Percentiles rank a stretch among this genome's conserved stretches.
Evolutionary conservation across 2,113 vertebrate genomes (phyloP).

Genomic region (Dasyprocta punctata): DNA sequence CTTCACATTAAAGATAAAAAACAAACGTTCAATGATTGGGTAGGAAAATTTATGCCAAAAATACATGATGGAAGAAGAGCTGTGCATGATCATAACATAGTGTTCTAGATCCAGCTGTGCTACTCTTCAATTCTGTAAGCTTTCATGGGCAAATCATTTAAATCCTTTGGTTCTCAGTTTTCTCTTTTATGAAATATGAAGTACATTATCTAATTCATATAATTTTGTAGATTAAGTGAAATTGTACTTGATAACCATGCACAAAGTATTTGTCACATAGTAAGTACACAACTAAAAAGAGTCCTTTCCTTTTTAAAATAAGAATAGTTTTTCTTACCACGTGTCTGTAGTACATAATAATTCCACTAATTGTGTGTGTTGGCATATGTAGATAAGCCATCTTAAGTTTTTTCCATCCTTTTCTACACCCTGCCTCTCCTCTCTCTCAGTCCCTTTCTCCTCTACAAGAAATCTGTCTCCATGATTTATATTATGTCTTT

Average conservation of each 20-base stretch:
- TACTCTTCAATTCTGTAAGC: neutral
- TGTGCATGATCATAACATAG: neutral
- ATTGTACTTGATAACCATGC: neutral
- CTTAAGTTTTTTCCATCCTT: neutral
- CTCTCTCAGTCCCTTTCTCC: neutral
- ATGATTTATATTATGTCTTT: neutral
- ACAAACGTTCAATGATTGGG: neutral
- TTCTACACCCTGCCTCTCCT: neutral
- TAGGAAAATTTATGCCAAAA: neutral
- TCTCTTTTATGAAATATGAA: neutral
- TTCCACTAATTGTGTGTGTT: neutral
- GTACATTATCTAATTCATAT: neutral
- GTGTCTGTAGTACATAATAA: neutral
- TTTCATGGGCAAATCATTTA: neutral
- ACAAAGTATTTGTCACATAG: neutral
- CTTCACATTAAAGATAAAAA: constrained; percentile 2
- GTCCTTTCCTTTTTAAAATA: neutral
- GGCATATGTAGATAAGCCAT: neutral
- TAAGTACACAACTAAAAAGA: neutral
- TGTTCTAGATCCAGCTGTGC: neutral
- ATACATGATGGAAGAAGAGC: neutral
- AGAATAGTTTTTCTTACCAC: too few relatives aligned
- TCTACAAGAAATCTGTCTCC: neutral
- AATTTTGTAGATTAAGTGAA: neutral
- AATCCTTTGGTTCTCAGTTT: neutral